These are phyloP conservation scores for Pristis pectinata DNA, from an alignment of 2,797 vertebrate genomes.

Conservation along the genomic window DNA sequence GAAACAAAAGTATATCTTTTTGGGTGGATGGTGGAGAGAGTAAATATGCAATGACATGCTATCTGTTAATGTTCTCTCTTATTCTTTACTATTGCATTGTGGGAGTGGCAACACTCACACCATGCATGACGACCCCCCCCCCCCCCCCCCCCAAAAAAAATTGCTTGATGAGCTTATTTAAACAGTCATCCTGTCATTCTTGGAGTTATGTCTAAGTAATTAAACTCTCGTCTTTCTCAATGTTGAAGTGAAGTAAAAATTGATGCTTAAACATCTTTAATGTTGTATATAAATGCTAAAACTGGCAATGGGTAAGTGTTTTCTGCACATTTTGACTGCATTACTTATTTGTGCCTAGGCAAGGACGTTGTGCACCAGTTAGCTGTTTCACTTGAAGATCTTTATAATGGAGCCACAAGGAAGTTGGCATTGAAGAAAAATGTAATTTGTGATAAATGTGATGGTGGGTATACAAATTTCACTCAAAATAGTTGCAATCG, in stretches of 20 bases:
- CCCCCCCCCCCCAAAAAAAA: no score
- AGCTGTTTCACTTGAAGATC: conserved; percentile 82
- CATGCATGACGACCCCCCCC: no score
- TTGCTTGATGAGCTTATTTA: no score
- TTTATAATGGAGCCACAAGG: conserved; percentile 86
- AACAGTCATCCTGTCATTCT: no score
- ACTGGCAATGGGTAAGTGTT: neutral
- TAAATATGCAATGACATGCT: no score
- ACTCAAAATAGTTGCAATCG: neutral
- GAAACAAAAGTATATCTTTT: no score
- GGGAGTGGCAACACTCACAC: no score
- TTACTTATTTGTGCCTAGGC: conserved; percentile 54
- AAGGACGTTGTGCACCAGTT: conserved; percentile 96
- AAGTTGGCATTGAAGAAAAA: conserved; percentile 91
- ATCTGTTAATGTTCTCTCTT: no score
- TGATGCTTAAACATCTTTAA: neutral
- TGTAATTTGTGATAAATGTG: conserved; percentile 88
- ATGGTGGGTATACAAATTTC: conserved; percentile 65
- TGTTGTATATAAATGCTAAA: neutral
- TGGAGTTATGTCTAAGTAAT: neutral
- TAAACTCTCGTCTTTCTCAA: neutral
- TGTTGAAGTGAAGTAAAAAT: neutral
- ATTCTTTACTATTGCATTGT: no score
- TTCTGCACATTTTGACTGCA: neutral
- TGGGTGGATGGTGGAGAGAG: no score